Evolutionary conservation across 2,888 invertebrate genomes (phyloP), one percentile per base, ranked within the genome.

Genomic region (Heliconius cydno): DNA sequence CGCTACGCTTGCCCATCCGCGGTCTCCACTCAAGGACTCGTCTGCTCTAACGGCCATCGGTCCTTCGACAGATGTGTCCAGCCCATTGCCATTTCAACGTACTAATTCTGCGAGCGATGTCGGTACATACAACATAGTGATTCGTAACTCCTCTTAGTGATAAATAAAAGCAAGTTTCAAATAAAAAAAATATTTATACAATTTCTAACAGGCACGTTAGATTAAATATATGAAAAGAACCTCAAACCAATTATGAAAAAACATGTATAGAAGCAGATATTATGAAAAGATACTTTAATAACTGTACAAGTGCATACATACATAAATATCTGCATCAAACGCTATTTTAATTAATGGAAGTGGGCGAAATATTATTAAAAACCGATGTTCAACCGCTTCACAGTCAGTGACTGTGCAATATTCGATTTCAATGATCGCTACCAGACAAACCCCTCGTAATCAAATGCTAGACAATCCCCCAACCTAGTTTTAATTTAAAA

Each of bases 401-500:
- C 73, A 52, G 73, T 34, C 74, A 74, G 73, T 74, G 74, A 78
- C 60, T 68, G 65, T 41, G 77, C 79, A 66, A 80, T 77, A 82
- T 81, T 83, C 80, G 76, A 80, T 80, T 83, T 76, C 82, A 80
- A 76, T 83, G 82, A 82, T 79, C 76, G 76, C 79, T 30, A 68
- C 73, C 76, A 78, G 82, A 80, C 81, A 77, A 80, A 57, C 81
- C 79, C 75, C 82, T 82, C 82, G 82, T 83, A 84, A 85, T 84
- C 83, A 81, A 83, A 85, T 80, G 81, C 75, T 86, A 88, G 86
- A 87, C 86, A 85, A 86, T 89, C 90, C 90, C 91, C 91, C 86
- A 83, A 85, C 81, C 88, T 85, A 85, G 86, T 90, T 92, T 92
- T 90, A 91, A 92, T 91, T 91, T 90, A 87, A 92, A 92, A 92